Percentiles rank a stretch among this genome's conserved stretches.
Conservation (phyloP, 2,113 vertebrate species). For the Albula glossodonta region DNA sequence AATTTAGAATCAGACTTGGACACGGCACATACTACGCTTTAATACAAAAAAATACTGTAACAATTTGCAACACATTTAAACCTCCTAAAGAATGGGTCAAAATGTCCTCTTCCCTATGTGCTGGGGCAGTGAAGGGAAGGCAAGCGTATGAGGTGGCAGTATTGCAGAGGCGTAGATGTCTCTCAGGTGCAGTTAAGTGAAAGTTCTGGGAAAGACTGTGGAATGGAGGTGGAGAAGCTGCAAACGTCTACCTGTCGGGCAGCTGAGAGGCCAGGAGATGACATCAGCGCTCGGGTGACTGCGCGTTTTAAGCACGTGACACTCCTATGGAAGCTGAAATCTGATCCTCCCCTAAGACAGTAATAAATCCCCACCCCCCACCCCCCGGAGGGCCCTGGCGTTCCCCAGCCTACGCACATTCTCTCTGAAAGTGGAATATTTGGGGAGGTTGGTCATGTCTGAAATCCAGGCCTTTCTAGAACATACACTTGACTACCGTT, state of each 20-base stretch:
- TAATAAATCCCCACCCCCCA: slow-evolving; percentile 52
- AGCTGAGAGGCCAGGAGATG: slow-evolving; percentile 37
- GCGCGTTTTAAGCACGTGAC: slow-evolving; percentile 57
- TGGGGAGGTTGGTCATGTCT: slow-evolving; percentile 49
- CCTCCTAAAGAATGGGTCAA: too few species aligned
- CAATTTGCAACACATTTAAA: too few species aligned
- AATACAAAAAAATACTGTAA: too few species aligned
- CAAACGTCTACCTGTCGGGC: slow-evolving; percentile 44
- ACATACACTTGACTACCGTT: background rate
- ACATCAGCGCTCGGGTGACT: slow-evolving; percentile 45
- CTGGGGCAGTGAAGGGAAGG: too few species aligned
- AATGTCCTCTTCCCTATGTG: too few species aligned
- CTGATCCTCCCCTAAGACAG: slow-evolving; percentile 37
- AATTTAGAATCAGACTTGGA: too few species aligned
- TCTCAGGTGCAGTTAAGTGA: too few species aligned
- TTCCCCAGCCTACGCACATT: slow-evolving; percentile 31
- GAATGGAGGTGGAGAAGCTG: background rate
- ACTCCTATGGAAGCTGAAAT: slow-evolving; percentile 61
- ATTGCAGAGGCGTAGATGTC: too few species aligned
- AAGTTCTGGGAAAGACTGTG: too few species aligned
- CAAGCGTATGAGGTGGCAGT: too few species aligned
- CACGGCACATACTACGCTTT: too few species aligned
- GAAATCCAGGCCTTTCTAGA: slow-evolving; percentile 3
- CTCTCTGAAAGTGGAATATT: slow-evolving; percentile 41
- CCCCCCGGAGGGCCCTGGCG: slow-evolving; percentile 6